Base-by-base conservation (phyloP, 2,888 invertebrate genomes). In the Gymnosoma rotundatum region DNA sequence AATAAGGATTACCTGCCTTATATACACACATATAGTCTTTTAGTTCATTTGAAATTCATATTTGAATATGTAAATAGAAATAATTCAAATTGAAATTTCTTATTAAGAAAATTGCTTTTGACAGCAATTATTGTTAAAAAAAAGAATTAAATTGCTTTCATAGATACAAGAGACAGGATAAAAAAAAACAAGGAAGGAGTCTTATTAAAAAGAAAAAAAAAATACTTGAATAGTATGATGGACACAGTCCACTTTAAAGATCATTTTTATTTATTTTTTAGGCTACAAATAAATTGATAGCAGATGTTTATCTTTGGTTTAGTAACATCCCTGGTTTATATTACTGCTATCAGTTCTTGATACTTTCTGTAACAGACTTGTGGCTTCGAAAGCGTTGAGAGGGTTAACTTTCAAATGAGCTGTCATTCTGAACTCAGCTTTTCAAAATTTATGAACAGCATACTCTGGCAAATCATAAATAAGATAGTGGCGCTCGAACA, bases 61-160 rank as follows among this genome's bases (percentile, higher is more conserved):
- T 69, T 52, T 73, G 12, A 60, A 78, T 42, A n/a, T n/a, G n/a
- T n/a, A 58, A 79, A 42, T 14, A 20, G 6, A 79, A 66, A 79
- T 42, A 78, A 78, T 66, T 66, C 42, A 78, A 73, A 84, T 84
- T 81, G 66, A 75, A 83, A 75, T 76, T 80, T 79, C 61, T 76
- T 69, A 81, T 84, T 84, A 84, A 81, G 81, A 81, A 84, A 84
- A 84, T 84, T 84, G 84, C 84, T 84, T 84, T 78, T 84, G 81
- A 84, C 84, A 84, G 84, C 84, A 81, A 81, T 82, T 82, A 70
- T 73, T 70, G 70, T 75, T 70, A 64, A 54, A 48, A 52, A 38
- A 64, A 38, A 64, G 58, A 36, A 76, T 45, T 58, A 66, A 79
- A 66, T 79, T 79, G 79, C 48, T 58, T 52, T 32, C 73, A 73